Evolutionary conservation across 1,140 invertebrate genomes (phyloP).

Genomic region (Penaeus indicus): DNA sequence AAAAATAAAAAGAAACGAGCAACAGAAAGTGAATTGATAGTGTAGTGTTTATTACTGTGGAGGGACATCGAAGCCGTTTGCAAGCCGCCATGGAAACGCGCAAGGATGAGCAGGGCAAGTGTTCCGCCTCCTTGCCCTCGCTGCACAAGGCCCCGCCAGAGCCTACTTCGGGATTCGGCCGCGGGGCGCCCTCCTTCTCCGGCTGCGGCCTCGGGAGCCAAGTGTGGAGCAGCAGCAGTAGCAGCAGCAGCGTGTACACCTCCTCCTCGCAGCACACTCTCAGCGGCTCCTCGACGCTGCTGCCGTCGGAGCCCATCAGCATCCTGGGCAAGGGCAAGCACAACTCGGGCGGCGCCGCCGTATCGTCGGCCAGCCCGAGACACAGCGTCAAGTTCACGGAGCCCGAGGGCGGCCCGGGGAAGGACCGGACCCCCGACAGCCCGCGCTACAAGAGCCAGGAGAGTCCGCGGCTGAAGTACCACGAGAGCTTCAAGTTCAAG

Average conservation of each 20-base stretch:
- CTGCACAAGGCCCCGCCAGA: background rate
- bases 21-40: background rate
- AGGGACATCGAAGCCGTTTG: background rate
- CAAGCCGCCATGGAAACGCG: slow-evolving; percentile 38
- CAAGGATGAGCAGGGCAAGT: slow-evolving; percentile 28
- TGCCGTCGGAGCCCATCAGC: slow-evolving; percentile 58
- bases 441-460: slow-evolving; percentile 36
- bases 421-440: slow-evolving; percentile 40
- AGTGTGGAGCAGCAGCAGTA: too few relatives aligned
- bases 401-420: slow-evolving; percentile 22
- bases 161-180: background rate
- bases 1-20: background rate
- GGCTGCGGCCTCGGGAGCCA: too few relatives aligned
- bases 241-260: background rate
- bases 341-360: slow-evolving; percentile 41
- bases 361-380: slow-evolving; percentile 44
- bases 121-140: slow-evolving; percentile 27
- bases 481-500: slow-evolving; percentile 54
- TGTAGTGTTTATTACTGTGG: background rate
- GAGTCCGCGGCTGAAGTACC: slow-evolving; percentile 44
- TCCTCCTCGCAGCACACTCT: slow-evolving; percentile 11
- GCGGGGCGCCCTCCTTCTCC: slow-evolving; percentile 9
- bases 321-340: slow-evolving; percentile 63
- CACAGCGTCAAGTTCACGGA: slow-evolving; percentile 64
- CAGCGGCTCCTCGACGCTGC: slow-evolving; percentile 12